Base-by-base conservation (phyloP, 2,113 vertebrate genomes). In the Chaenocephalus aceratus region DNA sequence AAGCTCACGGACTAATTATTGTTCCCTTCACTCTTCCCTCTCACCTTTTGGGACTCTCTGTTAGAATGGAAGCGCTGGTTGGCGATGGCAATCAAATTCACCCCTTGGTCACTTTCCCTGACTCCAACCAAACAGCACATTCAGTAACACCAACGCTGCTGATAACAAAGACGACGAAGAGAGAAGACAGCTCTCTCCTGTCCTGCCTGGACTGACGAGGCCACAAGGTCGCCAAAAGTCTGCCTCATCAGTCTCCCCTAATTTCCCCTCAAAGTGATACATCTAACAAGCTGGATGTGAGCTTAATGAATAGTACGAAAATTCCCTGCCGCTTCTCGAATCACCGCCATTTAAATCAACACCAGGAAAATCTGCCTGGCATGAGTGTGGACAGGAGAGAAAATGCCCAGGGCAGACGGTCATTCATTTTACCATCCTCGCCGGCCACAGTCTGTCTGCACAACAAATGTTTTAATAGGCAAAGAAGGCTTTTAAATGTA, bases 91-190 rank as follows among this genome's bases (percentile, higher is more conserved):
- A 12, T 67, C 5, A 52, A 12, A 52, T 67, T 67, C 64, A n/a
- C 26, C 64, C 23, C 26, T 52, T 15, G 3, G 48, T 30, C 64
- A 7, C 48, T 66, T 48, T 66, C 15, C 46, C 64, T 52, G 64
- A 26, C 26, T 51, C 26, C 10, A n/a, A 48, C 48, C 4, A 52
- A 52, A 49, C 12, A 26, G n/a, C 46, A 34, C 15, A 67, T 52
- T 41, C 26, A 36, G 65, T 53, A 53, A 67, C 65, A 53, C 65
- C 48, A 18, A 66, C 23, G 5, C 12, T 13, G 65, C 65, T n/a
- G 65, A 53, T 67, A 67, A 53, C 49, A 5, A 67, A 67, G 65
- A 67, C 49, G 30, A 36, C 49, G n/a, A 67, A 67, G 36, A 67
- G 65, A 53, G 49, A 67, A 41, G 65, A 67, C 65, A 41, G 49